Evolutionary conservation across 2,797 vertebrate genomes (phyloP), one percentile per base, ranked within the genome.

Genomic region (Phyllotis vaccarum): DNA sequence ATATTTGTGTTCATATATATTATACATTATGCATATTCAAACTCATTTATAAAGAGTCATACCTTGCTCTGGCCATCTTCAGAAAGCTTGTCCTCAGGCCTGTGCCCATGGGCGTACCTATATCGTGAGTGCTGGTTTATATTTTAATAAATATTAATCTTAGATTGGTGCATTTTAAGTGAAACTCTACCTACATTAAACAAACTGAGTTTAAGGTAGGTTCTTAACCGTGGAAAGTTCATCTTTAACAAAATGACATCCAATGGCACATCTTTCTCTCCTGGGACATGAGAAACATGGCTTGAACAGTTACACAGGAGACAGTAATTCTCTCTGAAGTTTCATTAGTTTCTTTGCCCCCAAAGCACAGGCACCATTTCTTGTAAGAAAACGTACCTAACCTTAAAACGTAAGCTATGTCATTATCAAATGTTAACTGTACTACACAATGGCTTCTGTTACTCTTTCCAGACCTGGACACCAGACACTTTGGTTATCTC

Each of bases 181-280:
- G n/a, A n/a, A n/a, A n/a, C n/a, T n/a, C n/a, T n/a, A n/a, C n/a
- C n/a, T n/a, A n/a, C n/a, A n/a, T n/a, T n/a, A n/a, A 49, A 49
- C 34, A 66, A 75, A 93, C 0, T 0, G 0, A 10, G 3, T 90
- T 93, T 93, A 88, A 93, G 29, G 58, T n/a, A 90, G 56, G 16
- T 89, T 29, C 52, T 31, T 29, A 86, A 40, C 13, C n/a, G 31
- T 64, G 5, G 54, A 22, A 94, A 27, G 76, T 83, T 68, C 43
- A 56, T 96, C 60, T 78, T 85, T 85, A 89, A 66, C 46, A 72
- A 14, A 86, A 93, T 22, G 29, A 0, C 56, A n/a, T n/a, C n/a
- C n/a, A n/a, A n/a, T n/a, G n/a, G n/a, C n/a, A n/a, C n/a, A n/a
- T 11, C 37, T 86, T 86, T 93, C 27, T 56, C 46, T 96, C 14